A percentile compares a stretch with the other conserved stretches of the same genome.
These are phyloP conservation scores for Aegypius monachus DNA, from an alignment of 2,113 vertebrate genomes.

Conservation along the genomic window DNA sequence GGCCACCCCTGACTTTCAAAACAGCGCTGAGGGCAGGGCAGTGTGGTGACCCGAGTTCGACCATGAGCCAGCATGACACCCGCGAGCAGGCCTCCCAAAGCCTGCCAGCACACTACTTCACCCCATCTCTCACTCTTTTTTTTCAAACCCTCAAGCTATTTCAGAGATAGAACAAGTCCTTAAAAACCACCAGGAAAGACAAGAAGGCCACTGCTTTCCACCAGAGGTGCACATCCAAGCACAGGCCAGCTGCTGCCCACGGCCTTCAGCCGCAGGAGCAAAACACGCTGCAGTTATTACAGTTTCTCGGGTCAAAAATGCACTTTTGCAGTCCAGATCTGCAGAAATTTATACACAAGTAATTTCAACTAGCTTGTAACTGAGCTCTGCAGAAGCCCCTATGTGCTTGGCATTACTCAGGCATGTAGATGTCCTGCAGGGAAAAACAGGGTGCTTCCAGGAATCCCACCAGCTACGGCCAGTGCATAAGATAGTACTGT, in stretches of 20 bases:
- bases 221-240: neutral
- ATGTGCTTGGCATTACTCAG: neutral
- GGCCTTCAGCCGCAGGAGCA: neutral
- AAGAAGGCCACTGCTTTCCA: neutral
- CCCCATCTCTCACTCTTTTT: neutral
- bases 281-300: neutral
- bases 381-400: neutral
- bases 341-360: neutral
- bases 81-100: neutral
- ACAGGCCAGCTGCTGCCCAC: neutral
- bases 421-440: neutral
- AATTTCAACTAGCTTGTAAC: neutral
- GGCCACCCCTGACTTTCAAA: neutral
- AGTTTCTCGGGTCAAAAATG: neutral
- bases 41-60: rapidly evolving
- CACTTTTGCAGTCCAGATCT: neutral
- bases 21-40: neutral
- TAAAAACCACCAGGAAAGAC: neutral
- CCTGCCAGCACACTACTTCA: neutral
- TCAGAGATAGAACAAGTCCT: neutral
- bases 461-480: neutral
- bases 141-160: neutral
- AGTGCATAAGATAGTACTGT: neutral
- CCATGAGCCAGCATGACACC: rapidly evolving
- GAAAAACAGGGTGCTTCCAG: neutral